These are phyloP conservation scores for Ceyx melanurus DNA, from an alignment of 2,113 vertebrate genomes.

Conservation along the genomic window DNA sequence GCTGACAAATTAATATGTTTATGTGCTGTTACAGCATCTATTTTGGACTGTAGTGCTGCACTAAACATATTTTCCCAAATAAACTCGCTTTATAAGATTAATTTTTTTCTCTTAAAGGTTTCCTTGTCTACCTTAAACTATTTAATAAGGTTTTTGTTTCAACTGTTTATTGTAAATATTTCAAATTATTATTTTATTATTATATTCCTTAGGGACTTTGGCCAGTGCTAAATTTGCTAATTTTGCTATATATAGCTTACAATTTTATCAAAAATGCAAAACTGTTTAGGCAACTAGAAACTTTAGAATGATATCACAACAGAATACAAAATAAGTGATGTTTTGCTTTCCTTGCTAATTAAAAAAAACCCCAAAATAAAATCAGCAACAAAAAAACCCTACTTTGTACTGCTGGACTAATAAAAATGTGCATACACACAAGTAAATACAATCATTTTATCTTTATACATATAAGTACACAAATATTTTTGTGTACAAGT, in stretches of 20 bases:
- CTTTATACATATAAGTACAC: neutral
- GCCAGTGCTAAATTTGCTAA: neutral
- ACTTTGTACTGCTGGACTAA: neutral
- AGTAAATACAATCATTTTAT: neutral
- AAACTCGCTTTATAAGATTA: constrained; percentile 28
- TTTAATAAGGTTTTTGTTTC: neutral
- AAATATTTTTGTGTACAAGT: neutral
- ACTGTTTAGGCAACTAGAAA: neutral
- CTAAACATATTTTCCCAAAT: constrained; percentile 51
- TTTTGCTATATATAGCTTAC: neutral
- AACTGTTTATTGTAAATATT: neutral
- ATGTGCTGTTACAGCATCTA: constrained; percentile 17
- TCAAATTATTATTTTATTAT: constrained; percentile 26
- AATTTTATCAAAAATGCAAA: neutral
- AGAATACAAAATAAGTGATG: neutral
- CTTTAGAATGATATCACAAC: neutral
- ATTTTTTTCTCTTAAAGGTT: neutral
- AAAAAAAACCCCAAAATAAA: too few species aligned
- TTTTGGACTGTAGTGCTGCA: neutral
- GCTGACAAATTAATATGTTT: constrained; percentile 69
- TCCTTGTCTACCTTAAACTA: constrained; percentile 16
- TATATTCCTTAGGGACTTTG: neutral
- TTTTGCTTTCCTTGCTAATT: neutral
- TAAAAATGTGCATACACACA: neutral
- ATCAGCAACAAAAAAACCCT: too few species aligned